Evolutionary conservation across 1,140 invertebrate species (phyloP).

Genomic region (Hypsibius dujardini): DNA sequence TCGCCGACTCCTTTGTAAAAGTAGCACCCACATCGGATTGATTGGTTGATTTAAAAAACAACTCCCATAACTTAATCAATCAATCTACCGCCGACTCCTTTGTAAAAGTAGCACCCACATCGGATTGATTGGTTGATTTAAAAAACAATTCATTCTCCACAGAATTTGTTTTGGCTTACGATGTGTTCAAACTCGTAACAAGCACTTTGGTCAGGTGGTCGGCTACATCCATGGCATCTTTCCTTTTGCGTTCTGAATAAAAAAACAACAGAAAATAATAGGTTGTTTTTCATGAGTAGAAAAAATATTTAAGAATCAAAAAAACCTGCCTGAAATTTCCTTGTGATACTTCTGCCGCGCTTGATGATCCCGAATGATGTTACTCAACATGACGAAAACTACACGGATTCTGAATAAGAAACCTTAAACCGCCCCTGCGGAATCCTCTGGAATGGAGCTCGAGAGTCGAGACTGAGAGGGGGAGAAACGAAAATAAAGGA

Average conservation of each 20-base stretch:
- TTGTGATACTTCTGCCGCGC: constrained; percentile 8
- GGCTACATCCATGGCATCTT: constrained; percentile 75
- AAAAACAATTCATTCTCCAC: constrained; percentile 17
- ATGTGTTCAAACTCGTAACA: constrained; percentile 90
- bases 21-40: too few relatives aligned
- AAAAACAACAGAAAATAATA: background rate
- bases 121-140: background rate
- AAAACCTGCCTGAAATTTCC: background rate
- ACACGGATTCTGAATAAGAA: too few relatives aligned
- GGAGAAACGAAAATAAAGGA: too few relatives aligned
- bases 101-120: too few relatives aligned
- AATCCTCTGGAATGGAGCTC: too few relatives aligned
- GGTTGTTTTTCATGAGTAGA: background rate
- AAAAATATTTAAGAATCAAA: background rate
- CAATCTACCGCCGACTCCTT: too few relatives aligned
- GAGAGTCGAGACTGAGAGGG: too few relatives aligned
- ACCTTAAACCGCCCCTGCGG: too few relatives aligned
- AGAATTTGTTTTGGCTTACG: constrained; percentile 42
- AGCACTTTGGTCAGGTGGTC: constrained; percentile 77
- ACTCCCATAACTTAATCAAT: background rate
- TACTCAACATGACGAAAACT: background rate
- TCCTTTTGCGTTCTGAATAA: constrained; percentile 56
- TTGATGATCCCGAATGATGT: background rate
- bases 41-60: background rate
- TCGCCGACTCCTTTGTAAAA: too few relatives aligned